These are phyloP conservation scores for Notolepis coatsorum DNA, from an alignment of 2,797 vertebrate species.

Conservation along the genomic window DNA sequence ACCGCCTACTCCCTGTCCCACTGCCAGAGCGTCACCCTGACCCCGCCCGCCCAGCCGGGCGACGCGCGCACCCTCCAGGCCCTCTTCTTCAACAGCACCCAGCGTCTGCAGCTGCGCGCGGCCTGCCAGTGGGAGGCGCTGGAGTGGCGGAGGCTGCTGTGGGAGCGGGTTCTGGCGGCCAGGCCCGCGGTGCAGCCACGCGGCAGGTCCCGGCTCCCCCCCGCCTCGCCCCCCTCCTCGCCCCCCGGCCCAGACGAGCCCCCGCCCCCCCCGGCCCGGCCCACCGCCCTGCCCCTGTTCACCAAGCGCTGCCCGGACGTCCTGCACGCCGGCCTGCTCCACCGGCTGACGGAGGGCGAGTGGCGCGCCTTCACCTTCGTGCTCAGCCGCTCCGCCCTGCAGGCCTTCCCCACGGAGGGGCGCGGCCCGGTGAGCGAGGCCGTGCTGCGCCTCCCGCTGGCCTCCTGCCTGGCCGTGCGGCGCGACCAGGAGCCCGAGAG, in stretches of 20 bases:
- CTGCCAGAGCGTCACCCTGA: constrained; percentile 90
- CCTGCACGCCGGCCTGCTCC: constrained; percentile 89
- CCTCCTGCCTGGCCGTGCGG: constrained; percentile 88
- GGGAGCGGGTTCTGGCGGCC: constrained; percentile 86
- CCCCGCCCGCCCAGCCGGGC: constrained; percentile 72
- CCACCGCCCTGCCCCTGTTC: constrained; percentile 83
- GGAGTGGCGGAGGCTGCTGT: constrained; percentile 93
- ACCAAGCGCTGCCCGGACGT: constrained; percentile 85
- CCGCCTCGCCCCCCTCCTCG: constrained; percentile 2
- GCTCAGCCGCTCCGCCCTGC: constrained; percentile 85
- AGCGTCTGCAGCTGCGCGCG: constrained; percentile 91
- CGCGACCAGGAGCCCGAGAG: constrained; percentile 78
- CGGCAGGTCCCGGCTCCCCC: constrained; percentile 32
- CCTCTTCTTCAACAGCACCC: constrained; percentile 90
- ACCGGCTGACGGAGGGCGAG: constrained; percentile 90
- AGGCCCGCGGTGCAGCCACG: constrained; percentile 70
- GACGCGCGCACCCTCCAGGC: constrained; percentile 90
- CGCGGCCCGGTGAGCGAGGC: constrained; percentile 90
- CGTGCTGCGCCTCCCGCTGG: constrained; percentile 84
- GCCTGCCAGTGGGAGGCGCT: constrained; percentile 91
- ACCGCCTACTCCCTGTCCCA: constrained; percentile 88
- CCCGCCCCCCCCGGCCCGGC: constrained; percentile 58
- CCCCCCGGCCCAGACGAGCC: constrained; percentile 13
- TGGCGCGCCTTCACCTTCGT: constrained; percentile 95
- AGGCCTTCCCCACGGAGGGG: constrained; percentile 89